These are phyloP conservation scores for Drosophila kuntzei DNA, from an alignment of 2,888 invertebrate species.

Conservation along the genomic window DNA sequence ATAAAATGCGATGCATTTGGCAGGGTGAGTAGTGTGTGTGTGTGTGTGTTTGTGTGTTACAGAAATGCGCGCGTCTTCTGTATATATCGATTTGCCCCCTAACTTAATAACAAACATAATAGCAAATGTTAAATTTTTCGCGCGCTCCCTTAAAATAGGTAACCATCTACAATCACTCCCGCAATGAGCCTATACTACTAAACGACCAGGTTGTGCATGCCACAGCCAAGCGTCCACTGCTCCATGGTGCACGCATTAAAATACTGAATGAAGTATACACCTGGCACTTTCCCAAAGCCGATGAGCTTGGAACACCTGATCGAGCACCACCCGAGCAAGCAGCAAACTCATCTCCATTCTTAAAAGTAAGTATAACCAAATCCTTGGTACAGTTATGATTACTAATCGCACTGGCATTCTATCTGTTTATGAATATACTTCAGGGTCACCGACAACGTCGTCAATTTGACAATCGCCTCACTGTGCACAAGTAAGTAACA, in stretches of 20 bases:
- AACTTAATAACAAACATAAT: slow-evolving; percentile 2
- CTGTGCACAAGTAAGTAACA: slow-evolving; percentile 83
- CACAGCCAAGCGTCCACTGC: slow-evolving; percentile 71
- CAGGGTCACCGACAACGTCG: slow-evolving; percentile 58
- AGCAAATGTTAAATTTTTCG: not conserved
- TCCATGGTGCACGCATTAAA: slow-evolving; percentile 76
- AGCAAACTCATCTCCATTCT: slow-evolving; percentile 80
- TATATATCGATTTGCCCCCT: slow-evolving; percentile 17
- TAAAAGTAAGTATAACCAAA: slow-evolving; percentile 64
- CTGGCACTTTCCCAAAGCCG: slow-evolving; percentile 74
- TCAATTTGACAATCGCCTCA: slow-evolving; percentile 71
- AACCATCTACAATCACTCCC: slow-evolving; percentile 79
- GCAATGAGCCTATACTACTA: slow-evolving; percentile 70
- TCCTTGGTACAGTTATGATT: slow-evolving; percentile 24
- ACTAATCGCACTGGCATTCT: slow-evolving; percentile 11
- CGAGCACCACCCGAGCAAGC: slow-evolving; percentile 69
- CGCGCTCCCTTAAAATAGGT: slow-evolving; percentile 64
- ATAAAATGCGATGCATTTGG: slow-evolving; percentile 84
- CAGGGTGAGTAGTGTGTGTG: slow-evolving; percentile 75
- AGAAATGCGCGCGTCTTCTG: slow-evolving; percentile 45
- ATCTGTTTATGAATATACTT: slow-evolving; percentile 11
- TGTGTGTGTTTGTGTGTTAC: slow-evolving; percentile 2
- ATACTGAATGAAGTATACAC: slow-evolving; percentile 80
- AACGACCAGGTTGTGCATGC: slow-evolving; percentile 70
- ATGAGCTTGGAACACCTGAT: slow-evolving; percentile 51